Conservation (phyloP, 2,113 vertebrate species). For the Phrynosoma platyrhinos region DNA sequence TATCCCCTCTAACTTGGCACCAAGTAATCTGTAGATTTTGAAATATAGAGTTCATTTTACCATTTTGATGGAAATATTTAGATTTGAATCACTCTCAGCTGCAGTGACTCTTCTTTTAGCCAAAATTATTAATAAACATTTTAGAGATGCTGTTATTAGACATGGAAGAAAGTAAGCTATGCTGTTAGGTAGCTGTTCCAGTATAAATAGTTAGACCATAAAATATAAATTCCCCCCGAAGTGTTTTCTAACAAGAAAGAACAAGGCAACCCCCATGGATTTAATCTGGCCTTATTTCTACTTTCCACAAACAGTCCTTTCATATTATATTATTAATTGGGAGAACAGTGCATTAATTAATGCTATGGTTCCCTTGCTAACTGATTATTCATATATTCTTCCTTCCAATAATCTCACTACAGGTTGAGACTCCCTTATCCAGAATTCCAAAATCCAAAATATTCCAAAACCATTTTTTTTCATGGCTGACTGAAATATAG, state of each 20-base stretch:
- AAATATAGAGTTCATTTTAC: constrained; percentile 20
- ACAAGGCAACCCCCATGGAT: neutral
- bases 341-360: neutral
- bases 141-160: constrained; percentile 24
- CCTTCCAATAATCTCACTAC: neutral
- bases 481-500: no score
- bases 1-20: neutral
- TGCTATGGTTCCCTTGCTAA: neutral
- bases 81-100: constrained; percentile 17
- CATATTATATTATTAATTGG: constrained; percentile 14
- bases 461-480: no score
- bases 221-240: constrained; percentile 42
- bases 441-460: no score
- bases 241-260: constrained; percentile 41
- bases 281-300: constrained; percentile 37
- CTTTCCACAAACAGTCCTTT: neutral
- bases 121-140: constrained; percentile 46
- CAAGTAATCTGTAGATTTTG: neutral
- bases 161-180: constrained; percentile 41
- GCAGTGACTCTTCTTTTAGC: neutral
- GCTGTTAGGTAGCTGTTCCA: constrained; percentile 46
- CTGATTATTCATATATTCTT: neutral
- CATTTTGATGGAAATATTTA: constrained; percentile 32
- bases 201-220: constrained; percentile 4
- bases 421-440: no score